phyloP scores from a whole-genome alignment of 2,113 vertebrate species.

The Hystrix brachyura region DNA sequence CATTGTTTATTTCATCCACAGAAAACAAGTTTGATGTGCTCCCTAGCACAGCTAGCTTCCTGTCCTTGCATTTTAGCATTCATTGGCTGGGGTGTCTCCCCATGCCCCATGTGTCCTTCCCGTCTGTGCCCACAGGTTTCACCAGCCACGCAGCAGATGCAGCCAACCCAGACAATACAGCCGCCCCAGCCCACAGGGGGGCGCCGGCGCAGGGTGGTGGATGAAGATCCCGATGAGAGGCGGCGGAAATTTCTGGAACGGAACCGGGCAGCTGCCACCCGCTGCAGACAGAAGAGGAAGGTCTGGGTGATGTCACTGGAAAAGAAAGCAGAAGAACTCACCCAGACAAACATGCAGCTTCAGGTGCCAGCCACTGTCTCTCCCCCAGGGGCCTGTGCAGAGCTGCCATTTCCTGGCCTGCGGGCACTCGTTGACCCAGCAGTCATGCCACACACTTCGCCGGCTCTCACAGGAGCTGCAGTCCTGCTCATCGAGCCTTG shows the following conservation, averaged over 20 bases:
- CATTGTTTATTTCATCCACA: constrained; percentile 28
- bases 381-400: constrained; percentile 84
- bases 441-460: constrained; percentile 27
- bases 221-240: constrained; percentile 98
- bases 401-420: constrained; percentile 39
- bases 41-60: neutral
- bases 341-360: constrained; percentile 99
- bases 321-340: constrained; percentile 99
- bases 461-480: neutral
- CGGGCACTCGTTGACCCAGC: constrained; percentile 36
- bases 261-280: constrained; percentile 97
- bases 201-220: constrained; percentile 95
- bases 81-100: neutral
- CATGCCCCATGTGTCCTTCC: neutral
- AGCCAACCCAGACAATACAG: constrained; percentile 97
- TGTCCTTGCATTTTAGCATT: neutral
- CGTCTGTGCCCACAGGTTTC: constrained; percentile 91
- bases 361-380: constrained; percentile 92
- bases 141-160: constrained; percentile 98
- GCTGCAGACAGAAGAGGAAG: constrained; percentile 99
- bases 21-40: neutral
- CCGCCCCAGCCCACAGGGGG: constrained; percentile 95
- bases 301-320: constrained; percentile 99
- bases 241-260: constrained; percentile 98
- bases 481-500: constrained; percentile 70